phyloP scores from a whole-genome alignment of 2,888 invertebrate genomes.

The Digitonthophagus gazella region DNA sequence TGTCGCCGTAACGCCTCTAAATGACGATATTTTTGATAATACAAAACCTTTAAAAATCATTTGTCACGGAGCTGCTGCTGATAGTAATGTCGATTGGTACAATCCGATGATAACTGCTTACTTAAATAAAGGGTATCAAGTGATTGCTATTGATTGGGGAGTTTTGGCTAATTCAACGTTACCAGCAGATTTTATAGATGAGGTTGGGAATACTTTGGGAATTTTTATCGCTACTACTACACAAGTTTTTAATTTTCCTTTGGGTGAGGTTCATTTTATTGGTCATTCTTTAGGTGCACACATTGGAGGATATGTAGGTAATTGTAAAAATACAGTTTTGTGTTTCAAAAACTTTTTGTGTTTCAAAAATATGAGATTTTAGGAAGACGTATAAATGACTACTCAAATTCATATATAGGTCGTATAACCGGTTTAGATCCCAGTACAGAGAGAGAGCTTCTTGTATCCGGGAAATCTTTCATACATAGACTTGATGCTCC shows the following conservation, averaged over 20 bases:
- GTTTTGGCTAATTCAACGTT: not conserved
- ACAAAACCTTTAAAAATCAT: constrained; percentile 19
- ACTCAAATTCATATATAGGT: not conserved
- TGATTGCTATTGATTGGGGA: constrained; percentile 19
- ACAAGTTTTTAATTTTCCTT: not conserved
- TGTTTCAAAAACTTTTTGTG: too few species aligned
- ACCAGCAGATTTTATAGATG: not conserved
- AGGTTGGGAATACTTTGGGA: not conserved
- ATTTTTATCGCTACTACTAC: not conserved
- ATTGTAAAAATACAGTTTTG: constrained; percentile 26
- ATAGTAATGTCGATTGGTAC: constrained; percentile 22
- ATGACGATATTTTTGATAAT: not conserved
- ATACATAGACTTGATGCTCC: constrained; percentile 55
- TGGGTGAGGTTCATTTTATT: constrained; percentile 15
- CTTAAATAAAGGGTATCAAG: constrained; percentile 9
- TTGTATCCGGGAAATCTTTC: not conserved
- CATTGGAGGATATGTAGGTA: constrained; percentile 41
- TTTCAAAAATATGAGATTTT: too few species aligned
- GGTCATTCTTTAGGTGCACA: constrained; percentile 36
- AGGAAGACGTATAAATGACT: not conserved
- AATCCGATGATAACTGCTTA: constrained; percentile 16
- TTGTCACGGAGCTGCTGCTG: constrained; percentile 20
- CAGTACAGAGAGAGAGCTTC: not conserved
- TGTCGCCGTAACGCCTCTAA: not conserved
- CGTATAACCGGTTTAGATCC: constrained; percentile 22